Percentiles rank a stretch among this genome's conserved stretches.
Conservation (phyloP, 1,140 invertebrate genomes). For the Tetragnatha versicolor region DNA sequence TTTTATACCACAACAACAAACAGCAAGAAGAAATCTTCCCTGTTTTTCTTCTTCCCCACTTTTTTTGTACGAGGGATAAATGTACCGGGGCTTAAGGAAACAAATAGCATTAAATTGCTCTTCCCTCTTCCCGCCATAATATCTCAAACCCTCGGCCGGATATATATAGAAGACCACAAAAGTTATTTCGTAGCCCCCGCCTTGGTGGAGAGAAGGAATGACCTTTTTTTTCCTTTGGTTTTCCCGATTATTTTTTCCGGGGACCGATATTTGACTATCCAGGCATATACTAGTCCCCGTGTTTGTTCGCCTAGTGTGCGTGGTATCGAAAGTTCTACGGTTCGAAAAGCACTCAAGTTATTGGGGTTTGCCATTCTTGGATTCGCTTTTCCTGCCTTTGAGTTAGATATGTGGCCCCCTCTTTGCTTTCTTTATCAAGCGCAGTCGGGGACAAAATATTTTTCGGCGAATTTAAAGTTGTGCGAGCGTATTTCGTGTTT, state of each 20-base stretch:
- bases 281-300: conserved; percentile 33
- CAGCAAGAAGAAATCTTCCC: too few species aligned
- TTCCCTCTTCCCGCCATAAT: conserved; percentile 25
- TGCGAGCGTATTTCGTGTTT: not conserved
- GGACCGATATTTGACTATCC: conserved; percentile 46
- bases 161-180: conserved; percentile 32
- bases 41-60: too few species aligned
- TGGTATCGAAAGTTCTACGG: conserved; percentile 27
- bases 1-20: conserved; percentile 19
- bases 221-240: conserved; percentile 24
- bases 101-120: conserved; percentile 40
- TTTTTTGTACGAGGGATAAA: conserved; percentile 15
- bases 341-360: conserved; percentile 39
- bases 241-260: too few species aligned
- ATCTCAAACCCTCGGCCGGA: conserved; percentile 8
- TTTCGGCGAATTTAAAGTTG: not conserved
- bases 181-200: conserved; percentile 9
- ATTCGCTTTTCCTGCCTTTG: conserved; percentile 25
- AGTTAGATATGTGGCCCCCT: conserved; percentile 1
- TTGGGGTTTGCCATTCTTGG: conserved; percentile 7
- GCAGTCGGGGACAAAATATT: conserved; percentile 18
- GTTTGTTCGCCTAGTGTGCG: conserved; percentile 26
- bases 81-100: not conserved
- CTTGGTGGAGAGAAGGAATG: conserved; percentile 5
- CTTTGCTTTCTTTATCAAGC: conserved; percentile 12